These are phyloP conservation scores for Melanogrammus aeglefinus DNA, from an alignment of 2,797 vertebrate genomes.

Conservation along the genomic window DNA sequence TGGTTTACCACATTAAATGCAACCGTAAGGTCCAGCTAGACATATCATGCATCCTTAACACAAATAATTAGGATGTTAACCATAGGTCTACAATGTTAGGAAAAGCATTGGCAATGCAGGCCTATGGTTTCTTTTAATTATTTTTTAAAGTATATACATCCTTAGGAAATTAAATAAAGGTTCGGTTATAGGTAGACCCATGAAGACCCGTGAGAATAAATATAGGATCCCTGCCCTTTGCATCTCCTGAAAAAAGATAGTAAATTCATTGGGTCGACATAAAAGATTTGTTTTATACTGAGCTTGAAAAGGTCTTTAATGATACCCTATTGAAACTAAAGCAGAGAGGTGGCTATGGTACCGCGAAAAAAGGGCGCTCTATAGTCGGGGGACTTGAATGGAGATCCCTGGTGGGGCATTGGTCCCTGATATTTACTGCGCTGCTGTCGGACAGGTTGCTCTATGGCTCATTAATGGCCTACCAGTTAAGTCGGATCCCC, in stretches of 20 bases:
- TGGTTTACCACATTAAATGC: background rate
- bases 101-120: background rate
- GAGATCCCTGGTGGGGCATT: constrained; percentile 84
- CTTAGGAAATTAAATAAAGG: background rate
- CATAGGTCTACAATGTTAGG: background rate
- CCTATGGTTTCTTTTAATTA: too few relatives aligned
- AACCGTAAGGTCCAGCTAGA: background rate
- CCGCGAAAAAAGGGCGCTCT: background rate
- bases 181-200: background rate
- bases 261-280: constrained; percentile 73
- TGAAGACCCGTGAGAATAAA: background rate
- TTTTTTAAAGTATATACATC: background rate
- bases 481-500: constrained; percentile 85
- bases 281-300: constrained; percentile 74
- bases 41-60: background rate
- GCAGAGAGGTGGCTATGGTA: constrained; percentile 61
- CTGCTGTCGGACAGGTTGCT: constrained; percentile 76
- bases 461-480: constrained; percentile 81
- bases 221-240: background rate
- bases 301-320: constrained; percentile 70
- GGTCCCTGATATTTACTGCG: constrained; percentile 70
- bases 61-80: background rate
- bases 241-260: background rate
- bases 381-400: constrained; percentile 82
- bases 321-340: constrained; percentile 63